phyloP scores from a whole-genome alignment of 2,113 vertebrate genomes.

The Anser cygnoides region DNA sequence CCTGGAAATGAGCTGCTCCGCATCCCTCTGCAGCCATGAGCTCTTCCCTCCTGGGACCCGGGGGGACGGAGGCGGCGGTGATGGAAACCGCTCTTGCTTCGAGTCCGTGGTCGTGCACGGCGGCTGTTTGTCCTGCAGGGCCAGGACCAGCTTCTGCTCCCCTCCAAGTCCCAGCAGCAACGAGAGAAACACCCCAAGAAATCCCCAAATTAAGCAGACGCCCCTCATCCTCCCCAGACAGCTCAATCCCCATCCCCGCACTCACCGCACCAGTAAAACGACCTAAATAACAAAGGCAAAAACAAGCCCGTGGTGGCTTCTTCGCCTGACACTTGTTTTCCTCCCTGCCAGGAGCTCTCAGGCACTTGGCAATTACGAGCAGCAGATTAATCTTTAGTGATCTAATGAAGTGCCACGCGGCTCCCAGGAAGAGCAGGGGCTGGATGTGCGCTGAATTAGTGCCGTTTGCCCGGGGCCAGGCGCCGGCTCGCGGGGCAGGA shows the following conservation, averaged over 20 bases:
- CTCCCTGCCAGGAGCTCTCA: conserved; percentile 7
- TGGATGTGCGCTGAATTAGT: background rate
- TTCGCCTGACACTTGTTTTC: background rate
- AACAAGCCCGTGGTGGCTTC: background rate
- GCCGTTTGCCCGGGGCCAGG: background rate
- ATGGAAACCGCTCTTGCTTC: background rate
- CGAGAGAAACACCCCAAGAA: background rate
- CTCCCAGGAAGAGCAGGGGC: background rate
- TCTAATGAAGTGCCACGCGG: conserved; percentile 4
- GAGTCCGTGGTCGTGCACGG: too few relatives aligned
- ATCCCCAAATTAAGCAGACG: background rate
- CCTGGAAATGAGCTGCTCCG: background rate
- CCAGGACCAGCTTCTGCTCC: too few relatives aligned
- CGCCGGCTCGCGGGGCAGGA: background rate
- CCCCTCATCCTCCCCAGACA: fast-evolving
- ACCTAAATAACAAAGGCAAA: background rate
- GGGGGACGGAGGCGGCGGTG: background rate
- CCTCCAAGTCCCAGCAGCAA: too few relatives aligned
- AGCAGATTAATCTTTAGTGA: conserved; percentile 23
- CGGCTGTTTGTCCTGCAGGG: background rate
- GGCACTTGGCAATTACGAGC: background rate
- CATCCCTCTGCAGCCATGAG: background rate
- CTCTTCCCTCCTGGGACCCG: background rate
- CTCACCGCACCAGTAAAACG: background rate
- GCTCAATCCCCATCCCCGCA: background rate